Evolutionary conservation across 2,888 invertebrate species (phyloP), one percentile per base, ranked within the genome.

Genomic region (Boloria euphrosyne): DNA sequence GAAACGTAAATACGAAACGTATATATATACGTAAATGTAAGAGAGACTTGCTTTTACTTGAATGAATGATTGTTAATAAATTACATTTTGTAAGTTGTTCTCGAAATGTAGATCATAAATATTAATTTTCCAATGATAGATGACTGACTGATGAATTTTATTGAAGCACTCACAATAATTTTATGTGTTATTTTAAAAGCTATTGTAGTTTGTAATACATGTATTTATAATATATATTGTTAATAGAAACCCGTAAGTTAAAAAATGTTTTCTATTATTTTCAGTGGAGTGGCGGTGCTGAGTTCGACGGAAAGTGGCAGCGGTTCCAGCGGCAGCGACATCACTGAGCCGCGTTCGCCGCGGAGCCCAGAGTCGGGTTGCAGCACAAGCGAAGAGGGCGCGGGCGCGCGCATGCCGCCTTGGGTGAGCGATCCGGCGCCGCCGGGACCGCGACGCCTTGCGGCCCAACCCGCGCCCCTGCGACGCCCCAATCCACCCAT

Each of bases 331-430:
- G 90, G 94, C 77, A 97, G 96, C 89, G 97, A 97, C 91, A 96
- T 96, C 87, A 96, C 96, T 77, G 97, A 97, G 87, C 97, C 97
- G 65, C 96, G 96, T 73, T 97, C 97, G 68, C 97, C 97, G 76
- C 96, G 95, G 89, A 96, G 96, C 87, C 95, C 95, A 74, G 92
- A 93, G 79, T 93, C 94, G 73, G 84, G 86, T 80, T 85, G 90
- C 84, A 87, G 94, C 86, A 89, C 93, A 79, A 92, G 93, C 81
- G 94, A 94, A 74, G 94, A 94, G 75, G 76, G 81, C 77, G 84
- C 80, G 78, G 74, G 80, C 75, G 78, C 86, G 90, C 90, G 90
- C 80, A 90, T 90, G 90, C 91, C 91, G 84, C 91, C 91, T 78
- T 92, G 91, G 91, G 89, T 83, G 77, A 86, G 82, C 79, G 90